Evolutionary conservation across 1,140 invertebrate genomes (phyloP), one percentile per base, ranked within the genome.

Genomic region (Nasonia longicornis): DNA sequence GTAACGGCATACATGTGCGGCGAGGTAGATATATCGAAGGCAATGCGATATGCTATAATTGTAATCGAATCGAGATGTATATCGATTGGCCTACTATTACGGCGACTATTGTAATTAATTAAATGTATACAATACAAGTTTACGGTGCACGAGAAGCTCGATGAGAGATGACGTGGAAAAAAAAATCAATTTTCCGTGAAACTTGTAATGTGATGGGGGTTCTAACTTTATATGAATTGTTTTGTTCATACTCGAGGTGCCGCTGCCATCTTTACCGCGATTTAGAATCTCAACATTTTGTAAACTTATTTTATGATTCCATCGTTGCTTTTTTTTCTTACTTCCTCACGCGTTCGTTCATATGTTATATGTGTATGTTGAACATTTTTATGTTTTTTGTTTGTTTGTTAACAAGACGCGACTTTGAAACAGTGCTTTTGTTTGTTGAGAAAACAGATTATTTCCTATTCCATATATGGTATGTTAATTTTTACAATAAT

Each of bases 31-130:
- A 29, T 73, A 58, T 80, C 22, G 22, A 77, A 35, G 20, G 16
- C n/a, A 11, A 73, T 10, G 12, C 58, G 26, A 29, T 58, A 58
- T 58, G 16, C 52, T 58, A 58, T 58, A 20, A 58, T n/a, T 70
- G 69, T 26, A 67, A 42, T 67, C 35, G 64, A 79, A 63, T 11
- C 10, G 11, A 14, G 35, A 42, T 48, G 72, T 63, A 73, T 71
- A 70, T 72, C 31, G 58, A 64, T 77, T 71, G 74, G 69, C 73
- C 58, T 77, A 81, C 22, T 72, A 77, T 77, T 72, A 38, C 20
- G 69, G 58, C 35, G 58, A 66, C 29, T 77, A 81, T 48, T 81
- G 58, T 81, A 77, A 64, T 81, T 72, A 71, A 77, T 71, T 58
- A 63, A 73, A 71, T 64, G 10, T 64, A 63, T 72, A 70, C 16